phyloP scores from a whole-genome alignment of 2,797 vertebrate species.

The Sebastes steindachneri region DNA sequence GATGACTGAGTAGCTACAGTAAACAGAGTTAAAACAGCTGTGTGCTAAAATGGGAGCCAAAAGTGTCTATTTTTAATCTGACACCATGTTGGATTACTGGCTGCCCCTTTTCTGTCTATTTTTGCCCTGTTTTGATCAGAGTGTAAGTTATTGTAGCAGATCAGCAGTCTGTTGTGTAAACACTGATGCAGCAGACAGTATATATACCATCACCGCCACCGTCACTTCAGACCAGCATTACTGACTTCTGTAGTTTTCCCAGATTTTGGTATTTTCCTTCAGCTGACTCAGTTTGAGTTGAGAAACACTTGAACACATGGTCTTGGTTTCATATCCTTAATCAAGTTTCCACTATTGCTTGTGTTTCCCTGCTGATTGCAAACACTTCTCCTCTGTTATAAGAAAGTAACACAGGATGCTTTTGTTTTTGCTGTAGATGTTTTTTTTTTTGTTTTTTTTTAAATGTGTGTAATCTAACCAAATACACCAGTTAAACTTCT shows the following conservation, averaged over 20 bases:
- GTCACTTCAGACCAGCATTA: background rate
- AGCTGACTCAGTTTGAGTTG: background rate
- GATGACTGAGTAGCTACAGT: background rate
- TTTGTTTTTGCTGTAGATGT: background rate
- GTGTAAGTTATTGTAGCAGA: background rate
- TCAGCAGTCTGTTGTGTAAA: background rate
- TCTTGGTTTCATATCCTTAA: slow-evolving; percentile 33
- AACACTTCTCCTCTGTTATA: background rate
- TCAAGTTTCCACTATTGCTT: background rate
- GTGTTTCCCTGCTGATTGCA: background rate
- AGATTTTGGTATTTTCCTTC: background rate
- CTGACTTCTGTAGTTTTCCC: background rate
- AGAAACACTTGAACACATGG: background rate
- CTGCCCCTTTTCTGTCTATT: background rate
- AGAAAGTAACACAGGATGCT: background rate
- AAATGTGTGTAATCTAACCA: background rate
- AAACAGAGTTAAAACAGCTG: background rate
- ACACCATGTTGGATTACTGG: background rate
- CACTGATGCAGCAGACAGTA: background rate
- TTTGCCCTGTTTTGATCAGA: background rate
- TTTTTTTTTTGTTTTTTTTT: no score
- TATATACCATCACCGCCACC: no score
- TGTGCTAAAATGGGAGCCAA: background rate
- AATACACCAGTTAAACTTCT: no score
- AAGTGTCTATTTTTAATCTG: background rate